phyloP scores from a whole-genome alignment of 2,113 vertebrate species.

The Felis chaus region DNA sequence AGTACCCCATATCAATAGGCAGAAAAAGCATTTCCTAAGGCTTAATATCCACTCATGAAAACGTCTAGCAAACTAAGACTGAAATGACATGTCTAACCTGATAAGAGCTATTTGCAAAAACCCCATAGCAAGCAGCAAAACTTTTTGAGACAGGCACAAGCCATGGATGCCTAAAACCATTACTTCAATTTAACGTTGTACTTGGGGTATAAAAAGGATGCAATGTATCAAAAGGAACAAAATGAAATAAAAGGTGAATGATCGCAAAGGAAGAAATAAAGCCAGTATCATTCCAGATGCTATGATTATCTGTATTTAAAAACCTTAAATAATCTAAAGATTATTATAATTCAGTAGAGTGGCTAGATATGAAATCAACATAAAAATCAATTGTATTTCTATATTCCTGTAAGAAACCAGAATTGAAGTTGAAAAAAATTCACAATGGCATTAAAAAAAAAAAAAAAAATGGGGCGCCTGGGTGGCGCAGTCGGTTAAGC shows the following conservation, averaged over 20 bases:
- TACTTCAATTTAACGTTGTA: background rate
- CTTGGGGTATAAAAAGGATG: background rate
- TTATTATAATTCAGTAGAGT: background rate
- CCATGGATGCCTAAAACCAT: background rate
- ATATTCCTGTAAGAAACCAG: background rate
- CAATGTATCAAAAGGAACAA: background rate
- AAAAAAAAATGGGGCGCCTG: too few species aligned
- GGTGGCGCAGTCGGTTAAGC: too few species aligned
- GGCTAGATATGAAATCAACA: background rate
- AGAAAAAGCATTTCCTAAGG: background rate
- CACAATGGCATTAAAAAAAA: background rate
- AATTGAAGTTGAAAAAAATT: background rate
- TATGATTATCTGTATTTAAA: background rate
- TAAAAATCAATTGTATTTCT: background rate
- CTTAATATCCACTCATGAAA: background rate
- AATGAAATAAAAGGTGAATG: background rate
- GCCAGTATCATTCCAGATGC: background rate
- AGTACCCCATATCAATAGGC: background rate
- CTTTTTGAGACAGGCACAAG: background rate
- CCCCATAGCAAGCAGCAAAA: background rate
- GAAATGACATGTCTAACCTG: background rate
- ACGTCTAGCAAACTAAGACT: background rate
- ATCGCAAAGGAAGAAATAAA: background rate
- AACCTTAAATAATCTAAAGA: background rate
- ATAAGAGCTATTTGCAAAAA: background rate